phyloP scores from a whole-genome alignment of 2,113 vertebrate species.

The Melanocharis versteri region DNA sequence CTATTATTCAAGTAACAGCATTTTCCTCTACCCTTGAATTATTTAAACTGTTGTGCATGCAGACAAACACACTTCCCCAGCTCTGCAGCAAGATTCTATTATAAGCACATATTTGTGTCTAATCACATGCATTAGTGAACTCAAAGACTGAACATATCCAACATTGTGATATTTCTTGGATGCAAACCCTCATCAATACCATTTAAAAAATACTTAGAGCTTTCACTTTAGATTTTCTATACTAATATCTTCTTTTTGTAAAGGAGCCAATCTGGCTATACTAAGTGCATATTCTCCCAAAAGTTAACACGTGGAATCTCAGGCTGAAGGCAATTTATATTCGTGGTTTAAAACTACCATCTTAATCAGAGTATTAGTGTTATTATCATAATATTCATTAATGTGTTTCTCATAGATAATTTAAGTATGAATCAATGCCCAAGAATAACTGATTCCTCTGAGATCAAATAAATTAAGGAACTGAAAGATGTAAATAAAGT shows the following conservation, averaged over 20 bases:
- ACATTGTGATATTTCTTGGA: neutral
- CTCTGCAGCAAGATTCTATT: neutral
- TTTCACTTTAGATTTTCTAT: neutral
- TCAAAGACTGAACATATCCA: neutral
- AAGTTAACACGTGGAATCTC: neutral
- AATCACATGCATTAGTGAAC: neutral
- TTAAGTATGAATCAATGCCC: neutral
- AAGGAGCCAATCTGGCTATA: neutral
- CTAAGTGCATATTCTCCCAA: neutral
- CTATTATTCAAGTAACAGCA: constrained; percentile 22
- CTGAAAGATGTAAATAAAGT: neutral
- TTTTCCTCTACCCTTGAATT: constrained; percentile 31
- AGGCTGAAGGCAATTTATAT: neutral
- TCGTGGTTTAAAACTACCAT: neutral
- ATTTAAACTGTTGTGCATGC: constrained; percentile 19
- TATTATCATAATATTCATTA: neutral
- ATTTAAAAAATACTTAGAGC: neutral
- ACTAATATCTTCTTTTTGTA: neutral
- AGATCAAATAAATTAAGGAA: neutral
- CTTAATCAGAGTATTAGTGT: neutral
- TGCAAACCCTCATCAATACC: neutral
- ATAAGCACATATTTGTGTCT: neutral
- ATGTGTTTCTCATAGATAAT: neutral
- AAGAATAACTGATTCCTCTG: neutral
- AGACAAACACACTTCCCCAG: neutral